Conservation (phyloP, 2,113 vertebrate species). For the Conger conger region DNA sequence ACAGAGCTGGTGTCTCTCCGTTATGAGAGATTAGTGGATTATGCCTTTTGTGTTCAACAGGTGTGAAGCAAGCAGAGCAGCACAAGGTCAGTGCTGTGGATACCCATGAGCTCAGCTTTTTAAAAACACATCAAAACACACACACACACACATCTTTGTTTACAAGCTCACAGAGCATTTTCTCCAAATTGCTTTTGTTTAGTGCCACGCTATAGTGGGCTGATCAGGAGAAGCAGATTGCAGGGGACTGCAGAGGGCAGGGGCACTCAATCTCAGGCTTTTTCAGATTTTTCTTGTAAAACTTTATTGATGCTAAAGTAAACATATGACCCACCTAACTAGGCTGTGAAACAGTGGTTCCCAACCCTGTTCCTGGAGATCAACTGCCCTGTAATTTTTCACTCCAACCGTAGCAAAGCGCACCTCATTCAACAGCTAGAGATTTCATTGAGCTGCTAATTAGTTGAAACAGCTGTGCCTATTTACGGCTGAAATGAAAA, state of each 20-base stretch:
- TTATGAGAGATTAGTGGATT: background rate
- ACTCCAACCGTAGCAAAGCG: no score
- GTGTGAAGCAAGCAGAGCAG: background rate
- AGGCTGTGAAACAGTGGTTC: background rate
- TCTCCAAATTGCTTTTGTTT: background rate
- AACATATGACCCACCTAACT: background rate
- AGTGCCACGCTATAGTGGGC: background rate
- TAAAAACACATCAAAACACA: background rate
- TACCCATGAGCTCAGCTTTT: background rate
- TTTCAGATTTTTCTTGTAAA: no score
- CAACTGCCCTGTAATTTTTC: no score
- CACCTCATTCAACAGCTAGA: no score
- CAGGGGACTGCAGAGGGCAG: background rate
- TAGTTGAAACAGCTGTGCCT: no score
- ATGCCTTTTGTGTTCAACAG: background rate
- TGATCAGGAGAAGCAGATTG: no score
- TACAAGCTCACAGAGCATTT: background rate
- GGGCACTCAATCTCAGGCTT: background rate
- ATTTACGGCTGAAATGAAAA: no score
- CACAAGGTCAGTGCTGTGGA: background rate
- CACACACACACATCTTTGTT: background rate
- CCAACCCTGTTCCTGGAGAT: no score
- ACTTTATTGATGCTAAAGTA: background rate
- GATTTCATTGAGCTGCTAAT: no score
- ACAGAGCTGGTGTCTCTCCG: background rate